Conservation (phyloP, 2,888 invertebrate species). For the Agrypnus murinus region DNA sequence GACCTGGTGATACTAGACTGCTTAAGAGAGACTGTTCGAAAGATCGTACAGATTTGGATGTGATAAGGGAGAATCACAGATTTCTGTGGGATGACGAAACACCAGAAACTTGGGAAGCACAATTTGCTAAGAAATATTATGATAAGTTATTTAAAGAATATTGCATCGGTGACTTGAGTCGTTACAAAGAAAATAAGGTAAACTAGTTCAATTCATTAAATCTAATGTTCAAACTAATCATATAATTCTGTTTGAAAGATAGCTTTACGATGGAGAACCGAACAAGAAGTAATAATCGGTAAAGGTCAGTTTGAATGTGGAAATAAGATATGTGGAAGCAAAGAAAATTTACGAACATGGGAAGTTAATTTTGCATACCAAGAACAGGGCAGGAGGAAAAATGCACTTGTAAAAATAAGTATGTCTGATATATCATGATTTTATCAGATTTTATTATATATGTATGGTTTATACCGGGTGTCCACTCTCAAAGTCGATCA, state of each 20-base stretch:
- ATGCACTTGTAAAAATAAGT: conserved; percentile 96
- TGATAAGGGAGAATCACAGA: conserved; percentile 93
- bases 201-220: conserved; percentile 56
- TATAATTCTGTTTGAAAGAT: conserved; percentile 74
- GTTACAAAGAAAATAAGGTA: conserved; percentile 96
- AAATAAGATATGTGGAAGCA: conserved; percentile 83
- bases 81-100: conserved; percentile 92
- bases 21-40: conserved; percentile 82
- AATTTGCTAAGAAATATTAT: conserved; percentile 96
- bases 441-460: too few species aligned
- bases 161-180: conserved; percentile 93
- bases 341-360: conserved; percentile 88
- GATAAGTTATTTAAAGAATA: conserved; percentile 99
- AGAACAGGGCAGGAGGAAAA: conserved; percentile 91
- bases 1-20: conserved; percentile 80
- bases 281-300: conserved; percentile 92
- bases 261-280: conserved; percentile 96
- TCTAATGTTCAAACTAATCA: background rate
- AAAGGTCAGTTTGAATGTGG: conserved; percentile 98
- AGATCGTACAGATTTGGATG: conserved; percentile 92
- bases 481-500: too few species aligned
- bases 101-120: conserved; percentile 89
- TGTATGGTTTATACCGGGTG: too few species aligned
- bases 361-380: conserved; percentile 97
- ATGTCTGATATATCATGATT: conserved; percentile 67